Evolutionary conservation across 2,113 vertebrate species (phyloP).

Genomic region (Elachura formosa): DNA sequence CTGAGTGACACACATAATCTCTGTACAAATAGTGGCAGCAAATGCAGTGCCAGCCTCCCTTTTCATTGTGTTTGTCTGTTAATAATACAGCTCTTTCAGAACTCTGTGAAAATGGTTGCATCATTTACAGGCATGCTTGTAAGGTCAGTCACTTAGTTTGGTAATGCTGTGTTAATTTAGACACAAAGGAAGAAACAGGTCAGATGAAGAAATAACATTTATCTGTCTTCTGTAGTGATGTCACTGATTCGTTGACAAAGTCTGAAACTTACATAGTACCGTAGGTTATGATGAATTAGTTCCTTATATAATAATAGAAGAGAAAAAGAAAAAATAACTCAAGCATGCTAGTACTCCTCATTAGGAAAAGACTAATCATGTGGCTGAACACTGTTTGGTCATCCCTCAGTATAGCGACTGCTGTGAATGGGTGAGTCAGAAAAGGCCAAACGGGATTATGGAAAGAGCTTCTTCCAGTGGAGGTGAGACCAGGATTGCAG

Average conservation of each 20-base stretch:
- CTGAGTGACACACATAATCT: neutral
- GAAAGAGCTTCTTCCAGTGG: neutral
- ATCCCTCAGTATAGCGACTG: neutral
- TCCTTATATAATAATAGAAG: neutral
- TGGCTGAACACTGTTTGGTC: neutral
- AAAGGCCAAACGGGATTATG: neutral
- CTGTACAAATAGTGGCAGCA: neutral
- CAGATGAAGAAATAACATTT: neutral
- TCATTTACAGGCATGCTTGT: neutral
- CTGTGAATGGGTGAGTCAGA: neutral
- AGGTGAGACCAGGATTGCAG: neutral
- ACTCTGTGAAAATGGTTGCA: neutral
- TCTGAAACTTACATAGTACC: neutral
- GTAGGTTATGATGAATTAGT: neutral
- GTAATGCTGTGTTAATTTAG: neutral
- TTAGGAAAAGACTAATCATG: neutral
- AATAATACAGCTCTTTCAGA: neutral
- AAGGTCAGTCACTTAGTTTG: neutral
- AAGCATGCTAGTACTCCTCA: neutral
- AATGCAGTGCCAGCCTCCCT: neutral
- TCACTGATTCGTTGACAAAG: neutral
- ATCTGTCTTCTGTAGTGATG: neutral
- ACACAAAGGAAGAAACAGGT: neutral
- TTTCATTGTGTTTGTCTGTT: neutral
- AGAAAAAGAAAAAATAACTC: neutral